Conservation (phyloP, 2,113 vertebrate genomes). For the Thermophis baileyi region DNA sequence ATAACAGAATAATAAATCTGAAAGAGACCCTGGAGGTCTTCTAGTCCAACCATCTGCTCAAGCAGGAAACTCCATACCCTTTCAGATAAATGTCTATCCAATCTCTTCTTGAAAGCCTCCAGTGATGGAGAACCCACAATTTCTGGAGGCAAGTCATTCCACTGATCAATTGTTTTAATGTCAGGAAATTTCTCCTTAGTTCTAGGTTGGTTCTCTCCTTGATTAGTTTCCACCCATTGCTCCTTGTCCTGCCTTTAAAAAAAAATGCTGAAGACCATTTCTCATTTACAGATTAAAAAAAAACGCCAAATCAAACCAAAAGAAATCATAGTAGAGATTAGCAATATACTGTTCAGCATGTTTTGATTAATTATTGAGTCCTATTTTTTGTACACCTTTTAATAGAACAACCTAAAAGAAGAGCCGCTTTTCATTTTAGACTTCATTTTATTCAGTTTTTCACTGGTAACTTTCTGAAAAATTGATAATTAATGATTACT, state of each 20-base stretch:
- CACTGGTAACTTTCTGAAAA: conserved; percentile 18
- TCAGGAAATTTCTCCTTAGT: not conserved
- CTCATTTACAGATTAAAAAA: not conserved
- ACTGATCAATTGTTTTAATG: not conserved
- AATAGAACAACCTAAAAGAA: not conserved
- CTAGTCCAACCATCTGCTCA: too few relatives aligned
- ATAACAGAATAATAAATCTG: too few relatives aligned
- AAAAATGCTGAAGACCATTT: not conserved
- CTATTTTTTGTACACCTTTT: not conserved
- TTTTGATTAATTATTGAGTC: not conserved
- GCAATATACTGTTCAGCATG: not conserved
- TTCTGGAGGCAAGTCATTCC: not conserved
- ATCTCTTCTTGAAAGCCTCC: not conserved
- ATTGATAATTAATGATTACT: conserved; percentile 33
- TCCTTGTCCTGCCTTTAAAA: not conserved
- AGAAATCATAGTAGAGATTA: not conserved
- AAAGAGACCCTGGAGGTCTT: too few relatives aligned
- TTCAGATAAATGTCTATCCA: not conserved
- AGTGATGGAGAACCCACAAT: too few relatives aligned
- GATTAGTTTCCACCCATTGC: not conserved
- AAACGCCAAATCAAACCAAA: not conserved
- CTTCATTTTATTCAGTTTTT: not conserved
- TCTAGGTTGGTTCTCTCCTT: not conserved
- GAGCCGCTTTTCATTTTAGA: too few relatives aligned
- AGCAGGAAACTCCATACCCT: not conserved